Evolutionary conservation across 2,888 invertebrate species (phyloP), one percentile per base, ranked within the genome.

Genomic region (Drosophila neotestacea): DNA sequence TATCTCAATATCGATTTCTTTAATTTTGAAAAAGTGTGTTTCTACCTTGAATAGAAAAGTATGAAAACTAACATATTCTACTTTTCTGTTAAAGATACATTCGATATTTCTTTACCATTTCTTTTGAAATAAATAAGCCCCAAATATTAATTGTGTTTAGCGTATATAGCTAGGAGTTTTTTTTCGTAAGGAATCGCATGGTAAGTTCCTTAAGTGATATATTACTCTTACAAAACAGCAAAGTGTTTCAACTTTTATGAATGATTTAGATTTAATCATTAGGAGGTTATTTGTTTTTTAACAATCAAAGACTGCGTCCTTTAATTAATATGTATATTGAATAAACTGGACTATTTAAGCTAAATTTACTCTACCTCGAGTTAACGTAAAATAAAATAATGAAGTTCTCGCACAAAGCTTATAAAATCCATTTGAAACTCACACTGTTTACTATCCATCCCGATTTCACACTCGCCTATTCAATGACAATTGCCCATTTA

Each of bases 401-500:
- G 5, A 4, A 16, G 11, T 9, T 9, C 36, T 27, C 1, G n/a
- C 27, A 9, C 4, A 9, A 27, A 27, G 27, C 22, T n/a, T 47
- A 11, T 6, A 9, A 16, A 41, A 47, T 6, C n/a, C 34, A n/a
- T 36, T 44, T 9, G 27, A 58, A 46, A 48, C 16, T 13, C 16
- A 3, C 28, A 38, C 3, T n/a, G 11, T 22, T 30, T 27, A 13
- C 13, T 16, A 46, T 27, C 16, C 28, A 44, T 34, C 22, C 42
- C 9, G 7, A n/a, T 10, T 42, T 16, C 42, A 38, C 11, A 39
- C 16, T 39, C 10, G n/a, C 7, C 38, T 11, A 59, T 56, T 48
- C 56, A 39, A 39, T 69, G 72, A 3, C 59, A 71, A 67, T 60
- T 60, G 67, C 5, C 59, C 68, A 47, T 56, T 76, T 73, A 73